Evolutionary conservation across 2,797 vertebrate genomes (phyloP), one percentile per base, ranked within the genome.

Genomic region (Cuniculus paca): DNA sequence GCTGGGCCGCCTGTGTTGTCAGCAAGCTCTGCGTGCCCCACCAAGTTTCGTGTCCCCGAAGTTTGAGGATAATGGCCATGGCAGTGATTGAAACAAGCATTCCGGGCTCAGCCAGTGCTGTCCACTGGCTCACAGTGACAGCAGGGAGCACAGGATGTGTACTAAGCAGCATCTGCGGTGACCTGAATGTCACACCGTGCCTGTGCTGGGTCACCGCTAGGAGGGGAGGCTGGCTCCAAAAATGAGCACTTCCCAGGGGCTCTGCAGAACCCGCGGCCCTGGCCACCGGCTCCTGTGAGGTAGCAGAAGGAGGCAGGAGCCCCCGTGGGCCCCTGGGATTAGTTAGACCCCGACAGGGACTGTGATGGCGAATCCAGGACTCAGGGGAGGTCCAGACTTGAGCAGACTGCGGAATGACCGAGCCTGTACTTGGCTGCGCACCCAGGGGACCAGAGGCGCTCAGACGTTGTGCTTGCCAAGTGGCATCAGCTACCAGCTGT

Each of bases 361-460:
- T 20, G 4, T 34, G 81, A 5, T 36, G 56, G 11, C 6, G 42
- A 42, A 2, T 34, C 31, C 20, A 42, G 13, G 20, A 7, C n/a
- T 48, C 56, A 0, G 10, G 77, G 5, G 61, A 58, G 14, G 28
- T 34, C 60, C 86, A 70, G 36, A 61, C 6, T 16, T 48, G 24
- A 17, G n/a, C 72, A 34, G 42, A 20, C n/a, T 14, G 34, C 60
- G 1, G 70, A 61, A n/a, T 6, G 78, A 54, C 42, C 1, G 13
- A 39, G n/a, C 26, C 70, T 5, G 2, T 7, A 0, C 1, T 2
- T 2, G 22, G 1, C 34, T 39, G 28, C 6, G 22, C 9, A 26
- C 20, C 9, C 5, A 9, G 24, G 63, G 31, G 2, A 54, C 58
- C 70, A 4, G 45, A 82, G 10, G 17, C 5, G 56, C 42, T 2